A percentile compares a stretch with the other conserved stretches of the same genome.
These are phyloP conservation scores for Oryzias celebensis DNA, from an alignment of 2,113 vertebrate species.

Conservation along the genomic window DNA sequence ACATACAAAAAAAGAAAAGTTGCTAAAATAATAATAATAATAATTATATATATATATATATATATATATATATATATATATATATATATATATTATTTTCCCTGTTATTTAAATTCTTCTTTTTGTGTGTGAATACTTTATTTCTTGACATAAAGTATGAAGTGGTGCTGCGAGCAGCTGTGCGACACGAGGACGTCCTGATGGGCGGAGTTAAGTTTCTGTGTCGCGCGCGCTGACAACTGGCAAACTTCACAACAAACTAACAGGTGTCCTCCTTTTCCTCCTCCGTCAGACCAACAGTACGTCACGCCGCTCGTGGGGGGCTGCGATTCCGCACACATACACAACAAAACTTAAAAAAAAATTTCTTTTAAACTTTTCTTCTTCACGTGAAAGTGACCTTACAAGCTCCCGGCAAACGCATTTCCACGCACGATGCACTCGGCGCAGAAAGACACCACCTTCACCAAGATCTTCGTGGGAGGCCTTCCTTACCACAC, in stretches of 20 bases:
- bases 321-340: too few relatives aligned
- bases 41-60: too few relatives aligned
- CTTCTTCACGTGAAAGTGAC: not conserved
- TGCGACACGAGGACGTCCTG: conserved; percentile 31
- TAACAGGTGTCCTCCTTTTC: conserved; percentile 68
- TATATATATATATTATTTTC: not conserved
- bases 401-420: conserved; percentile 7
- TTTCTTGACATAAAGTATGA: not conserved
- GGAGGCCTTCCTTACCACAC: conserved; percentile 97
- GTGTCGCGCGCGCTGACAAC: conserved; percentile 60
- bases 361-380: not conserved
- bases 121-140: not conserved
- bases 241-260: conserved; percentile 53
- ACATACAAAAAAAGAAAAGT: too few relatives aligned
- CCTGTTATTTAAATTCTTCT: not conserved
- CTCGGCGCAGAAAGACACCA: conserved; percentile 97
- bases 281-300: conserved; percentile 29
- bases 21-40: too few relatives aligned
- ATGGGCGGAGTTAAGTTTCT: conserved; percentile 66
- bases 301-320: conserved; percentile 8
- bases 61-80: too few relatives aligned
- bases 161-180: conserved; percentile 28
- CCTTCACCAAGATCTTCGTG: conserved; percentile 98
- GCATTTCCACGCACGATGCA: conserved; percentile 80
- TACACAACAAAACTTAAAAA: too few relatives aligned